Evolutionary conservation across 2,888 invertebrate species (phyloP), one percentile per base, ranked within the genome.

Genomic region (Lasius fuliginosus): DNA sequence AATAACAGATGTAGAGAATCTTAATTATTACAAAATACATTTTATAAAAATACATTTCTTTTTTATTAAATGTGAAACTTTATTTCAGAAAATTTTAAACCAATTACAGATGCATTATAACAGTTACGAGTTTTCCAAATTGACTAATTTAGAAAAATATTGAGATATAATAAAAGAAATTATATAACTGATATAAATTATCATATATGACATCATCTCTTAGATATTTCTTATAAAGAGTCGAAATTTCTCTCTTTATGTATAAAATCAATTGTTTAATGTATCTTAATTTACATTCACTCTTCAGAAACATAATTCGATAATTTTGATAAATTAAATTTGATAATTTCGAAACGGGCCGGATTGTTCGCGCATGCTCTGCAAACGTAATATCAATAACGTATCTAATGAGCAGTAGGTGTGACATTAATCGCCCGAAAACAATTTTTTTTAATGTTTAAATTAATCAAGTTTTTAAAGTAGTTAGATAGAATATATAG

Each of bases 221-320:
- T 46, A 46, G 0, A 46, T 46, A 46, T 15, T 46, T 46, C 1
- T 49, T 49, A 18, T n/a, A 49, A n/a, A 49, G n/a, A 12, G 3
- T 46, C n/a, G 46, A 11, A n/a, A 30, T 33, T 64, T 18, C 3
- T n/a, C 18, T 49, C n/a, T 40, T 53, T 36, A 15, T 36, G 12
- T 2, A 56, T n/a, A 77, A 75, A 75, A 46, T 62, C n/a, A 9
- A 15, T 0, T 27, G 2, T 65, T 58, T 9, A 15, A 18, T 58
- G 3, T 58, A 18, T 33, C 46, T 76, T 67, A 95, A 88, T 95
- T 94, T 46, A 93, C 91, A 84, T 93, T 94, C n/a, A 96, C 92
- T 93, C 96, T 96, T 97, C 97, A 97, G 92, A 97, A 96, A 88
- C 95, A 95, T 58, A 97, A 90, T 91, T 96, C 96, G 0, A 23